phyloP scores from a whole-genome alignment of 2,888 invertebrate species.

The Lamellibrachia satsuma region DNA sequence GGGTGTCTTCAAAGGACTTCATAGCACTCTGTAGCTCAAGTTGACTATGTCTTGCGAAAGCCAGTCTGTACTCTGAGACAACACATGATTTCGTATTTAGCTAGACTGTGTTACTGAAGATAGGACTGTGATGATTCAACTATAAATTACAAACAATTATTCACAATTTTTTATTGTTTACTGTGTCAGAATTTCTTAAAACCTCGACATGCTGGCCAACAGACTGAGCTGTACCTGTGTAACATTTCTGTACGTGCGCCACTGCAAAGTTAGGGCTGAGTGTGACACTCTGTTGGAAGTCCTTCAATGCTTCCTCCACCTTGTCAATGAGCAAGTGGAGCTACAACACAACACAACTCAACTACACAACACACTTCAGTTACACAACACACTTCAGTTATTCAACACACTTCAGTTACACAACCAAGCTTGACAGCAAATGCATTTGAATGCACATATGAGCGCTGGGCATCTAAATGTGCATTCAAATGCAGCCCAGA shows the following conservation, averaged over 20 bases:
- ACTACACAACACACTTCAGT: not conserved
- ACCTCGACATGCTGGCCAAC: not conserved
- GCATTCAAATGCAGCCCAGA: no score
- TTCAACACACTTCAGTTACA: not conserved
- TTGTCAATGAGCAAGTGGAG: slow-evolving; percentile 84
- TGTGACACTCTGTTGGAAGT: slow-evolving; percentile 84
- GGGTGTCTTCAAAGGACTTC: slow-evolving; percentile 75
- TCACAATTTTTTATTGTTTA: no score
- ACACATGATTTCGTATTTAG: slow-evolving; percentile 21
- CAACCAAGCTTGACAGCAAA: not conserved
- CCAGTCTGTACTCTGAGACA: slow-evolving; percentile 73
- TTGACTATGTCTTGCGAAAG: slow-evolving; percentile 65
- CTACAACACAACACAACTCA: slow-evolving; percentile 67
- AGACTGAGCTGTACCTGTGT: slow-evolving; percentile 67
- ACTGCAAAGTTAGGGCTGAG: slow-evolving; percentile 86
- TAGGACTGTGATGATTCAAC: not conserved
- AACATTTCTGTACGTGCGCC: slow-evolving; percentile 89
- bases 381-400: not conserved
- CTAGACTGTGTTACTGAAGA: not conserved
- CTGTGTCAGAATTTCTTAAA: no score
- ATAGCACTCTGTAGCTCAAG: slow-evolving; percentile 70
- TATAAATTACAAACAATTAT: no score
- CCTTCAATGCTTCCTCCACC: slow-evolving; percentile 80
- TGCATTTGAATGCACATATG: not conserved
- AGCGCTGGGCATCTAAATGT: no score